These are phyloP conservation scores for Drosophila testacea DNA, from an alignment of 2,888 invertebrate species.

Conservation along the genomic window DNA sequence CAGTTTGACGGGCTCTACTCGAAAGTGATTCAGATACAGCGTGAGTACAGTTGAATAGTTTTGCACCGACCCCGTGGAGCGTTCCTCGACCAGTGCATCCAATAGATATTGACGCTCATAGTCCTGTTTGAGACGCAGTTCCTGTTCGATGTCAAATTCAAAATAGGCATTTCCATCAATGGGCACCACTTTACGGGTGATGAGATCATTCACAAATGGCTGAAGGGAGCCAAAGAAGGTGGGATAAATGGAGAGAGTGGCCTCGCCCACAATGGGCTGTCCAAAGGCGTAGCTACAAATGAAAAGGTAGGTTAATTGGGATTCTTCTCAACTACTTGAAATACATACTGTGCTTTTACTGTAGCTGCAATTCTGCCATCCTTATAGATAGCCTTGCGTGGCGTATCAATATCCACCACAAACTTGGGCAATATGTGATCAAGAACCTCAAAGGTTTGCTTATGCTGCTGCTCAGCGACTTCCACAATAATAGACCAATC, in stretches of 20 bases:
- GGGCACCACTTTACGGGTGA: conserved; percentile 90
- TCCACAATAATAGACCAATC: conserved; percentile 94
- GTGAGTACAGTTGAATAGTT: conserved; percentile 92
- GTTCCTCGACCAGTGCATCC: conserved; percentile 96
- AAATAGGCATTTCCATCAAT: conserved; percentile 89
- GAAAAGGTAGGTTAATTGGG: not conserved
- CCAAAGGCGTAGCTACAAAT: conserved; percentile 86
- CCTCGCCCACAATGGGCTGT: conserved; percentile 94
- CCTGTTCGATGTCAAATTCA: conserved; percentile 91
- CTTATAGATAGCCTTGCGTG: conserved; percentile 93
- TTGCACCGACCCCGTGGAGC: conserved; percentile 92
- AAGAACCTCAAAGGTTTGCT: conserved; percentile 88
- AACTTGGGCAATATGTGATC: conserved; percentile 98
- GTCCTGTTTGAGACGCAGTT: conserved; percentile 92
- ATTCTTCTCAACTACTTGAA: not conserved
- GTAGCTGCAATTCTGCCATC: conserved; percentile 92
- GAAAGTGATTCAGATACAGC: conserved; percentile 92
- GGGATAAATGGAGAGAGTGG: conserved; percentile 93
- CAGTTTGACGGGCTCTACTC: conserved; percentile 92
- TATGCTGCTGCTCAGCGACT: conserved; percentile 86
- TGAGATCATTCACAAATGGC: conserved; percentile 84
- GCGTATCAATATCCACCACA: conserved; percentile 93
- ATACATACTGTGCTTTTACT: conserved; percentile 86
- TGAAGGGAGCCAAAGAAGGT: conserved; percentile 87
- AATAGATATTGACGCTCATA: conserved; percentile 93